Evolutionary conservation across 2,113 vertebrate species (phyloP).

Genomic region (Hemibagrus wyckioides): DNA sequence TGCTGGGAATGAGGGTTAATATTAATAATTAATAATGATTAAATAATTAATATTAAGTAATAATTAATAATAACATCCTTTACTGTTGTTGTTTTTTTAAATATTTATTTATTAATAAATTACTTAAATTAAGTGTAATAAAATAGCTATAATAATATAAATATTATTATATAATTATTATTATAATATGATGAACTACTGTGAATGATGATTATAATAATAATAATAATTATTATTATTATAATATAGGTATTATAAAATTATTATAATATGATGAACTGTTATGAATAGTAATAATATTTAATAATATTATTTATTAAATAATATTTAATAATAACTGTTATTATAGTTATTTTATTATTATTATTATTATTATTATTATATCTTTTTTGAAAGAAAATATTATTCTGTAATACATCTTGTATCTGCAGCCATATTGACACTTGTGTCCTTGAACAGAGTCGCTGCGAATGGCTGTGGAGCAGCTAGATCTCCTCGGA

Average conservation of each 20-base stretch:
- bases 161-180: not conserved
- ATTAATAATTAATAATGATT: too few relatives aligned
- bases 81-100: not conserved
- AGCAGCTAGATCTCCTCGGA: constrained; percentile 88
- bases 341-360: too few relatives aligned
- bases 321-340: too few relatives aligned
- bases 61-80: too few relatives aligned
- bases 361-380: too few relatives aligned
- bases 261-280: too few relatives aligned
- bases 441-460: constrained; percentile 68
- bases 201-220: too few relatives aligned
- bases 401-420: not conserved
- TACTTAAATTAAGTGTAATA: not conserved
- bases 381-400: not conserved
- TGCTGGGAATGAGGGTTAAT: not conserved
- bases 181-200: too few relatives aligned
- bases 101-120: not conserved
- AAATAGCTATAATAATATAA: too few relatives aligned
- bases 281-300: not conserved
- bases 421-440: not conserved
- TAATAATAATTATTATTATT: not conserved
- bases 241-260: too few relatives aligned
- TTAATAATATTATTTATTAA: too few relatives aligned
- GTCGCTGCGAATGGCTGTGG: constrained; percentile 82
- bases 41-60: too few relatives aligned